Conservation (phyloP, 2,797 vertebrate species). For the Spinus pinus region DNA sequence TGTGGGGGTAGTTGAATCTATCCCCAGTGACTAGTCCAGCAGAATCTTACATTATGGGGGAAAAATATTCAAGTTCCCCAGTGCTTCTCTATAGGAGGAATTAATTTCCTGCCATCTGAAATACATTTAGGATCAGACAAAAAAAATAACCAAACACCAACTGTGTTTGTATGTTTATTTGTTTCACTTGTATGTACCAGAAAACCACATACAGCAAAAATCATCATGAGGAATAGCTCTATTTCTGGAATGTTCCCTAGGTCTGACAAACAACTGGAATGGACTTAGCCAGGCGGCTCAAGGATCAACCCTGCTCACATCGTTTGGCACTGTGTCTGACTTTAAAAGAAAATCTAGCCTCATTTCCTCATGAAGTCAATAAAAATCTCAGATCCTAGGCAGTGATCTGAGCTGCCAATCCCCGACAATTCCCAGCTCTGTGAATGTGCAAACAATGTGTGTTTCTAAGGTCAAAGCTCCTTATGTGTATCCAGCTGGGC, state of each 20-base stretch:
- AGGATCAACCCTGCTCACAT: not conserved
- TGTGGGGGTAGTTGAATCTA: not conserved
- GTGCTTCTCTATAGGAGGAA: not conserved
- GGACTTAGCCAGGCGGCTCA: not conserved
- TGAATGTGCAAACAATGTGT: rapidly evolving
- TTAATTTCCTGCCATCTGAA: slow-evolving; percentile 10
- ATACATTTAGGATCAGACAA: not conserved
- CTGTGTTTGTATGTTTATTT: not conserved
- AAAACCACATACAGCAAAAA: not conserved
- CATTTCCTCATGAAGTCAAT: not conserved
- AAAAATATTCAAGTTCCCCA: not conserved
- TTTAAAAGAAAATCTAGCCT: not conserved
- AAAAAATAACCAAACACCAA: not conserved
- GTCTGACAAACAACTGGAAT: not conserved
- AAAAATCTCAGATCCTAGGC: not conserved
- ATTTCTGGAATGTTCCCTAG: not conserved
- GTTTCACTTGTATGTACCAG: not conserved
- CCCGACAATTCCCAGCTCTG: not conserved
- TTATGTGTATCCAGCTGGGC: rapidly evolving
- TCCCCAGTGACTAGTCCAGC: not conserved
- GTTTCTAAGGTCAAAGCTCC: not conserved
- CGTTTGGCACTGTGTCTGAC: not conserved
- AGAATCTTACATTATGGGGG: not conserved
- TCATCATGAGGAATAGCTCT: not conserved
- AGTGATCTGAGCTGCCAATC: not conserved